A percentile compares a stretch with the other conserved stretches of the same genome.
Evolutionary conservation across 2,797 vertebrate species (phyloP).

Genomic region (Anabacerthia variegaticeps): DNA sequence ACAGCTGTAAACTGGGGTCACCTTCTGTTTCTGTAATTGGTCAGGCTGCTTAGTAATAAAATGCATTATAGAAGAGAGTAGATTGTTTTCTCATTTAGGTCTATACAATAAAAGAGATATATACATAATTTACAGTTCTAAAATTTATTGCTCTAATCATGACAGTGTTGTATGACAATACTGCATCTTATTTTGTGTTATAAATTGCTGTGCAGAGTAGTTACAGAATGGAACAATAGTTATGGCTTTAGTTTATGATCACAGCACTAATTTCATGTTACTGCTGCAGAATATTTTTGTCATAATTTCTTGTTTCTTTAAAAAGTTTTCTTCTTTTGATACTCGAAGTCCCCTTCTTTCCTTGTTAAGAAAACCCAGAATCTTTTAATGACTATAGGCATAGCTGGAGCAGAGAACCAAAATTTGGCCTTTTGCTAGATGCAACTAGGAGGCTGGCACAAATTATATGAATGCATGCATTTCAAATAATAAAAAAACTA

Average conservation of each 20-base stretch:
- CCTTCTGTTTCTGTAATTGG: not conserved
- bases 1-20: not conserved
- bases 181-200: not conserved
- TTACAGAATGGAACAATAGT: not conserved
- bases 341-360: not conserved
- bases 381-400: not conserved
- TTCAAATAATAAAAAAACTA: not conserved
- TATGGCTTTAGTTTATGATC: not conserved
- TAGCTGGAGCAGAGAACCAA: not conserved
- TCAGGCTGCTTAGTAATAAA: not conserved
- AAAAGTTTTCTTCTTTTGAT: not conserved
- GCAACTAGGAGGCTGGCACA: not conserved
- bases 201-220: not conserved
- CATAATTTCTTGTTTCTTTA: not conserved
- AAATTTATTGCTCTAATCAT: not conserved
- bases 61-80: not conserved
- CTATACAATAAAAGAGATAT: not conserved
- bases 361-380: not conserved
- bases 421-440: not conserved
- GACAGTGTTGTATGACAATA: not conserved
- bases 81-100: not conserved
- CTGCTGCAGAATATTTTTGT: not conserved
- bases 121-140: not conserved
- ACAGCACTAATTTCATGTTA: not conserved
- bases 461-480: not conserved